Conservation (phyloP, 1,140 invertebrate genomes). For the Caenorhabditis latens region DNA sequence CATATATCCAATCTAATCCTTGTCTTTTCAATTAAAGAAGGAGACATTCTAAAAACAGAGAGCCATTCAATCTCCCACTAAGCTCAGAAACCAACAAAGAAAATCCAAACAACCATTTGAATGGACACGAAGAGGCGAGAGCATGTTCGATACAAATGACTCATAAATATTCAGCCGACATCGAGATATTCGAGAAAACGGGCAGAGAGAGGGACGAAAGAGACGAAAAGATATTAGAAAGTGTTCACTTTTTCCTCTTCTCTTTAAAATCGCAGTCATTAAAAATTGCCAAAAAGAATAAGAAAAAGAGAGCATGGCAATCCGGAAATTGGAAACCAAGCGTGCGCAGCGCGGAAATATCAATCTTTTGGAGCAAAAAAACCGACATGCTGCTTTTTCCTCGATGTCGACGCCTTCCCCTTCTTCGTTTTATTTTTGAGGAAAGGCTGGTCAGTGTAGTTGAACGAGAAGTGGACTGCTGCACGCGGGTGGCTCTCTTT, state of each 20-base stretch:
- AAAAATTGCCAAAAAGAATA: not conserved
- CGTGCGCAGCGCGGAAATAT: not conserved
- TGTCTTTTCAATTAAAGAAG: too few species aligned
- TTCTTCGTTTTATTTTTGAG: not conserved
- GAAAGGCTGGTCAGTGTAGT: constrained; percentile 5
- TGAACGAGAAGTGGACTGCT: constrained; percentile 10
- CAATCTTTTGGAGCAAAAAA: not conserved
- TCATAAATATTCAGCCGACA: constrained; percentile 1
- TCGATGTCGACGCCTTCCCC: not conserved
- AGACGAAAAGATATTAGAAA: not conserved
- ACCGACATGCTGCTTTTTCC: not conserved
- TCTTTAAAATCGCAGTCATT: too few species aligned
- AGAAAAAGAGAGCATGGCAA: not conserved
- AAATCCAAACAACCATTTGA: not conserved
- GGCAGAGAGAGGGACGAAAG: not conserved
- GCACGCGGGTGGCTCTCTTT: not conserved
- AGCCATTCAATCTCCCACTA: too few species aligned
- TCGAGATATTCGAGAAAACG: not conserved
- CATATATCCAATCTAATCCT: too few species aligned
- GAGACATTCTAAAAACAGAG: too few species aligned
- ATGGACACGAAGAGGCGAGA: not conserved
- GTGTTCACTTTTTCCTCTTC: not conserved
- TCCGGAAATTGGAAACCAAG: not conserved
- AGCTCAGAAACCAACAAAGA: too few species aligned
- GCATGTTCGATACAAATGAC: constrained; percentile 7